A percentile compares a stretch with the other conserved stretches of the same genome.
phyloP scores from a whole-genome alignment of 2,797 vertebrate genomes.

The Natrix natrix region DNA sequence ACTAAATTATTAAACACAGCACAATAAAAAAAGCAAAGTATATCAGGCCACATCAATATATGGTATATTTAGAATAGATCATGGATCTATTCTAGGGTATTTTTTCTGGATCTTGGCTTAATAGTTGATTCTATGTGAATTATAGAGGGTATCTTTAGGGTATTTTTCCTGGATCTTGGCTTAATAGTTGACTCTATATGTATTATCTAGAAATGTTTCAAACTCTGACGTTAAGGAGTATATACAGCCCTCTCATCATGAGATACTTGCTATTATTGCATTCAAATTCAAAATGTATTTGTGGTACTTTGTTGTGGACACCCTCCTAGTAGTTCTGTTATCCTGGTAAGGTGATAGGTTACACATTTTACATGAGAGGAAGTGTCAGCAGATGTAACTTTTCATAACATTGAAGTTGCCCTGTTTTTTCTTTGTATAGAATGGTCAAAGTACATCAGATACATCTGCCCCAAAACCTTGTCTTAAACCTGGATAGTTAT shows the following conservation, averaged over 20 bases:
- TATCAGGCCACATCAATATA: neutral
- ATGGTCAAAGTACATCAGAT: neutral
- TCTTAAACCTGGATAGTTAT: neutral
- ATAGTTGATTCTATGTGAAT: neutral
- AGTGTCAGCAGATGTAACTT: neutral
- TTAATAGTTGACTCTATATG: neutral
- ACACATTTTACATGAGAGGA: neutral
- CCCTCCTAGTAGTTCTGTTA: neutral
- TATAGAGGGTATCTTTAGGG: neutral
- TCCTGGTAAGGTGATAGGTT: neutral
- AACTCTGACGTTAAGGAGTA: neutral
- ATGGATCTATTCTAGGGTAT: neutral
- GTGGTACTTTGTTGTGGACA: neutral
- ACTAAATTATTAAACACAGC: neutral
- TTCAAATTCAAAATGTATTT: neutral
- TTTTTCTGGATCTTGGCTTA: neutral
- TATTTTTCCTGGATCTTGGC: too few relatives aligned
- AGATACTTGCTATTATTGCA: neutral
- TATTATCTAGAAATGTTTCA: neutral
- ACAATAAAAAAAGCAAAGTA: neutral
- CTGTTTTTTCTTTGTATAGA: neutral
- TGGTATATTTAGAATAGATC: neutral
- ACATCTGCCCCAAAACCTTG: neutral
- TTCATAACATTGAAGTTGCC: neutral
- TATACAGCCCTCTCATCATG: too few relatives aligned